A percentile compares a stretch with the other conserved stretches of the same genome.
phyloP scores from a whole-genome alignment of 2,113 vertebrate genomes.

The Saimiri boliviensis region DNA sequence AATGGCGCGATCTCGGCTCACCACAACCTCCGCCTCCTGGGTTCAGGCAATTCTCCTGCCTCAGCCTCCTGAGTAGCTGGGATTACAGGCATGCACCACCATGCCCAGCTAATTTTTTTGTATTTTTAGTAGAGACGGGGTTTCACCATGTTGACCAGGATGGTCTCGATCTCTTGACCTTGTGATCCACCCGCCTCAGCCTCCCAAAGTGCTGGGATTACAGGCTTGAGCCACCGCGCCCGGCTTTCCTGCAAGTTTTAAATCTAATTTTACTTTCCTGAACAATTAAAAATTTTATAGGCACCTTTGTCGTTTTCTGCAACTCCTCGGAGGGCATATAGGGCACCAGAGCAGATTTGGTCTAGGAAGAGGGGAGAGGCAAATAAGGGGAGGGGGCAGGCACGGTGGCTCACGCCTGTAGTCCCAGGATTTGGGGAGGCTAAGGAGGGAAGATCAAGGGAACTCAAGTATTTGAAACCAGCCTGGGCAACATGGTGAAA shows the following conservation, averaged over 20 bases:
- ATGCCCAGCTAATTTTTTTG: too few relatives aligned
- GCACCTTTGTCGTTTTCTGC: constrained; percentile 13
- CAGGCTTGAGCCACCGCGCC: too few relatives aligned
- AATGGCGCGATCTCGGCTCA: too few relatives aligned
- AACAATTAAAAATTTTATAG: background rate
- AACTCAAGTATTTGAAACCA: background rate
- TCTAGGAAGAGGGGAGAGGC: background rate
- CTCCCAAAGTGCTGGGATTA: too few relatives aligned
- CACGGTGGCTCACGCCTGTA: background rate
- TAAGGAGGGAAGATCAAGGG: background rate
- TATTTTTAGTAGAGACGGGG: too few relatives aligned
- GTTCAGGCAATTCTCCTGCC: too few relatives aligned
- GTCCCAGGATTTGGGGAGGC: background rate
- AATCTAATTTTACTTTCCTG: constrained; percentile 45
- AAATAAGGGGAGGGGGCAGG: background rate
- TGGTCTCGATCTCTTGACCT: too few relatives aligned
- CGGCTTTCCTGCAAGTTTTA: constrained; percentile 48
- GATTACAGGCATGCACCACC: too few relatives aligned
- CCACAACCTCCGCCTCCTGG: too few relatives aligned
- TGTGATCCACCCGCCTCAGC: too few relatives aligned
- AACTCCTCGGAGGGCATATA: background rate
- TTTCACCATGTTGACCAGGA: too few relatives aligned
- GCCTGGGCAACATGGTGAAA: background rate
- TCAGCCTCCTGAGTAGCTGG: too few relatives aligned
- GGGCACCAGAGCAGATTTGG: background rate